A percentile compares a stretch with the other conserved stretches of the same genome.
phyloP scores from a whole-genome alignment of 2,797 vertebrate genomes.

The Vespertilio murinus region DNA sequence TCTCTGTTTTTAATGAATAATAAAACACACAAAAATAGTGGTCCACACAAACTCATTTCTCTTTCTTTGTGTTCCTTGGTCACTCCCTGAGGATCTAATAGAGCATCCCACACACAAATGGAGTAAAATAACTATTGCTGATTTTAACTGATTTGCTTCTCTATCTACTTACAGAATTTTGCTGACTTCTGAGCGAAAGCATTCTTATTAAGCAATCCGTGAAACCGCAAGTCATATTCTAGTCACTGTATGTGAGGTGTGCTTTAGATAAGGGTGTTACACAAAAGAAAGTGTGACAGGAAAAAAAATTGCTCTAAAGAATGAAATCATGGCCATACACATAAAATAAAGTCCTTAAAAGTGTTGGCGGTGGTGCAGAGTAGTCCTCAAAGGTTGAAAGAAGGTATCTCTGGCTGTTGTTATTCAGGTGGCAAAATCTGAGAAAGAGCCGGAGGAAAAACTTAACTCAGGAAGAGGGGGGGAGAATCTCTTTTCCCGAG shows the following conservation, averaged over 20 bases:
- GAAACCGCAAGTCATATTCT: background rate
- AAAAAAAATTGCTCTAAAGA: slow-evolving; percentile 7
- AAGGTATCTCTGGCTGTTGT: background rate
- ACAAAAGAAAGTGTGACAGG: background rate
- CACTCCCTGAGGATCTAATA: background rate
- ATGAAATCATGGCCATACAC: background rate
- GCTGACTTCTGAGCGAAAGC: slow-evolving; percentile 19
- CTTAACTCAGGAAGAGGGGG: background rate
- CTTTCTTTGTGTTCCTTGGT: background rate
- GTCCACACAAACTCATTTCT: background rate
- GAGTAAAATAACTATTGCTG: background rate
- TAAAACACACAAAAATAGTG: background rate
- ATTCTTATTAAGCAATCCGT: background rate
- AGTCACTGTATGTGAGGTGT: background rate
- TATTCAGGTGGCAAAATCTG: background rate
- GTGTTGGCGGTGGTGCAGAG: background rate
- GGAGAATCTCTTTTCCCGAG: slow-evolving; percentile 15
- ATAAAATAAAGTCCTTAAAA: background rate
- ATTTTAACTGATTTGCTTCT: background rate
- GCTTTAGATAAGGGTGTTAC: background rate
- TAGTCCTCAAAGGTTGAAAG: background rate
- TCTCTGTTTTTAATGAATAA: background rate
- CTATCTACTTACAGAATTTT: background rate
- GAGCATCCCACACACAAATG: background rate
- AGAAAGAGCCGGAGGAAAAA: slow-evolving; percentile 4